A percentile compares a stretch with the other conserved stretches of the same genome.
Evolutionary conservation across 2,888 invertebrate genomes (phyloP).

Genomic region (Chymomyza amoena): DNA sequence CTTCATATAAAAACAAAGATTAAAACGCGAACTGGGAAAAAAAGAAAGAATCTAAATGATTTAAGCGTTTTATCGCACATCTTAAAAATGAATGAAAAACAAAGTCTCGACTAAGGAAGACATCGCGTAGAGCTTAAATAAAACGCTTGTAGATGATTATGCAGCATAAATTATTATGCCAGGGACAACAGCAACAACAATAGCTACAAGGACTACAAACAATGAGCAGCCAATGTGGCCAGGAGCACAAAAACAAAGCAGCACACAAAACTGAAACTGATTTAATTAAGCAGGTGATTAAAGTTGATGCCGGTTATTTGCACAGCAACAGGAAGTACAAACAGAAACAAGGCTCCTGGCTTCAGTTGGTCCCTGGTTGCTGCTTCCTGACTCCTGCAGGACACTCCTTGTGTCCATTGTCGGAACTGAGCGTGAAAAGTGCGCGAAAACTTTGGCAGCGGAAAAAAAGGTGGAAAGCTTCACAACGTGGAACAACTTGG

Average conservation of each 20-base stretch:
- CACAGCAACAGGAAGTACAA: conserved; percentile 50
- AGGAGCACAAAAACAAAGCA: neutral
- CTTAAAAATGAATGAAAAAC: conserved; percentile 23
- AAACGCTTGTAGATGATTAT: conserved; percentile 68
- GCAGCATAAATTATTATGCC: conserved; percentile 69
- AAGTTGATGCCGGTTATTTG: conserved; percentile 75
- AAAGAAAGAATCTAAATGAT: conserved; percentile 50
- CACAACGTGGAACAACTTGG: neutral
- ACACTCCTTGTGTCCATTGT: neutral
- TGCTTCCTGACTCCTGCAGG: neutral
- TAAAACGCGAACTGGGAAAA: conserved; percentile 19
- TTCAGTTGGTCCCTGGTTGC: conserved; percentile 5
- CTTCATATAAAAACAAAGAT: conserved; percentile 18
- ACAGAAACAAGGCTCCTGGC: conserved; percentile 10
- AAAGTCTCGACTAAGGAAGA: conserved; percentile 25
- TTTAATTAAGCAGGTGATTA: conserved; percentile 77
- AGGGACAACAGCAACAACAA: conserved; percentile 22
- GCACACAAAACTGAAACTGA: conserved; percentile 59
- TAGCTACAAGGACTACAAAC: conserved; percentile 25
- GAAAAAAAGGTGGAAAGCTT: conserved; percentile 1
- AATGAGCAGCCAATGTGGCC: conserved; percentile 26
- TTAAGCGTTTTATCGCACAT: conserved; percentile 59
- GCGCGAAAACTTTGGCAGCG: conserved; percentile 51
- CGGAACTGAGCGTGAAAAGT: conserved; percentile 57
- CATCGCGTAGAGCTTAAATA: conserved; percentile 53